These are phyloP conservation scores for Daboia siamensis DNA, from an alignment of 2,113 vertebrate species.

Conservation along the genomic window DNA sequence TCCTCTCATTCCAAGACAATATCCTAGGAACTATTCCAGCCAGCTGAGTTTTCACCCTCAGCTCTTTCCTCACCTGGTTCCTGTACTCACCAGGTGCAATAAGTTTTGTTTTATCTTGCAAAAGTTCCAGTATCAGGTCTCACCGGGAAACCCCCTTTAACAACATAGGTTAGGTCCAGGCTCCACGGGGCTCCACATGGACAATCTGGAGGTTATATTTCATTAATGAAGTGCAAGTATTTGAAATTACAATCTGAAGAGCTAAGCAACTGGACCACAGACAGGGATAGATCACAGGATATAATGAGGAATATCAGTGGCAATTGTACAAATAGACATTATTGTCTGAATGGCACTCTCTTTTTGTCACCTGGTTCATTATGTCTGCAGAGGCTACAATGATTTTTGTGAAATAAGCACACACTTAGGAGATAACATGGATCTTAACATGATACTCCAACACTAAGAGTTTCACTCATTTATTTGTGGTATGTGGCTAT, in stretches of 20 bases:
- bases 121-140: neutral
- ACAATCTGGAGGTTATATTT: neutral
- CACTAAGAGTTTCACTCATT: neutral
- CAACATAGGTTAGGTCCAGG: neutral
- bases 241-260: conserved; percentile 3
- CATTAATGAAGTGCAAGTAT: conserved; percentile 12
- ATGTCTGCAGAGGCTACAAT: neutral
- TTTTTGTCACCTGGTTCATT: neutral
- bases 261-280: neutral
- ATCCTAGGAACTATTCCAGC: neutral
- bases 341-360: neutral
- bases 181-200: neutral
- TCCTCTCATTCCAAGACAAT: conserved; percentile 34
- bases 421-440: neutral
- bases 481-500: conserved; percentile 16
- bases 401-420: neutral
- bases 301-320: neutral
- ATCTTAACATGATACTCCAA: neutral
- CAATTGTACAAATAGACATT: neutral
- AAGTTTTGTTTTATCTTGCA: conserved; percentile 9
- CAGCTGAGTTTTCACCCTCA: neutral
- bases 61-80: conserved; percentile 8
- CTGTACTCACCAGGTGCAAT: conserved; percentile 11
- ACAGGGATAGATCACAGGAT: neutral
- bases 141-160: neutral